phyloP scores from a whole-genome alignment of 2,113 vertebrate species.

The Ceyx margarethae region DNA sequence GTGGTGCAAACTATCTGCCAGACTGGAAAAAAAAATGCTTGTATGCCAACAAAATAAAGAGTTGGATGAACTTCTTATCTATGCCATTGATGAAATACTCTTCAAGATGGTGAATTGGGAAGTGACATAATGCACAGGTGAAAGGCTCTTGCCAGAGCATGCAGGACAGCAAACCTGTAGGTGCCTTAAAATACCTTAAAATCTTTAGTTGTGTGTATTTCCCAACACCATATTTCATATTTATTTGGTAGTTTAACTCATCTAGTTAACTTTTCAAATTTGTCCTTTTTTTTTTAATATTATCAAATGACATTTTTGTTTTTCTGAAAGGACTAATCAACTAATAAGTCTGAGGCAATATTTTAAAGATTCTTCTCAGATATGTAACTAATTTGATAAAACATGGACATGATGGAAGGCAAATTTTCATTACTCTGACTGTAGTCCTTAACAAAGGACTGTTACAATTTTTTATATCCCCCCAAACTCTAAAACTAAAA shows the following conservation, averaged over 20 bases:
- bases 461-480: not conserved
- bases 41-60: not conserved
- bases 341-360: not conserved
- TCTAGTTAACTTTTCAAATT: not conserved
- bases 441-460: not conserved
- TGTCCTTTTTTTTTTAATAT: not conserved
- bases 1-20: not conserved
- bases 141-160: not conserved
- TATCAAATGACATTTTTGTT: not conserved
- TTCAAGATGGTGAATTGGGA: not conserved
- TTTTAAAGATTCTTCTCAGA: not conserved
- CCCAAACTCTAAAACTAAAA: not conserved
- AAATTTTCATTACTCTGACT: not conserved
- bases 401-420: not conserved
- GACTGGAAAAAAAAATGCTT: not conserved
- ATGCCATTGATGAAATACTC: not conserved
- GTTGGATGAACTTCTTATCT: not conserved
- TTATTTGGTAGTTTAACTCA: not conserved
- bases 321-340: not conserved
- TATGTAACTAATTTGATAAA: not conserved
- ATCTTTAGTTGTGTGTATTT: not conserved
- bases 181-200: not conserved
- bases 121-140: not conserved
- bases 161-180: not conserved
- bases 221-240: not conserved